A percentile compares a stretch with the other conserved stretches of the same genome.
Evolutionary conservation across 2,113 vertebrate genomes (phyloP).

Genomic region (Colistium nudipinnis): DNA sequence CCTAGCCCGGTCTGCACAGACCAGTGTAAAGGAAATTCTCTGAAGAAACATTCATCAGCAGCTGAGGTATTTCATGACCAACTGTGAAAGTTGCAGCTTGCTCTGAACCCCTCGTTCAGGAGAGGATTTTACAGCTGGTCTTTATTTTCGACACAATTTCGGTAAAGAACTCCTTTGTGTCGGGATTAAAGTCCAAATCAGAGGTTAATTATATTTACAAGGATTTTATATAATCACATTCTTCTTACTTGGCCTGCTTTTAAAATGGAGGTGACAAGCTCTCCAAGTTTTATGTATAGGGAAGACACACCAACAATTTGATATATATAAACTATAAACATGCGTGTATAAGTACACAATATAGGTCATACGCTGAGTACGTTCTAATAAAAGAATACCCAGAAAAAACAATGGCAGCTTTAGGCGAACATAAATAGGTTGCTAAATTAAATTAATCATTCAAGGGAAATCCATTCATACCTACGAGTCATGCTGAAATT

Average conservation of each 20-base stretch:
- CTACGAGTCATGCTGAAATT: slow-evolving; percentile 15
- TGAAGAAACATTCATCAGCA: slow-evolving; percentile 45
- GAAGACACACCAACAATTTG: not conserved
- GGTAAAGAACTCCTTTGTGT: slow-evolving; percentile 29
- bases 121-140: slow-evolving; percentile 53
- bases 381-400: slow-evolving; percentile 1
- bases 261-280: not conserved
- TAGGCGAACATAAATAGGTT: not conserved
- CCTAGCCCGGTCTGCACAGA: slow-evolving; percentile 12
- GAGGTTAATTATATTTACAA: not conserved
- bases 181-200: not conserved
- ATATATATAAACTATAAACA: not conserved
- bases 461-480: slow-evolving; percentile 9
- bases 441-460: slow-evolving; percentile 19
- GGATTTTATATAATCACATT: not conserved
- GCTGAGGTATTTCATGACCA: slow-evolving; percentile 70
- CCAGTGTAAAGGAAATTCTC: slow-evolving; percentile 38
- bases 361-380: not conserved
- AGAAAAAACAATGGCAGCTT: not conserved
- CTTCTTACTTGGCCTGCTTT: not conserved
- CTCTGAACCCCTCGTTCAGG: slow-evolving; percentile 40
- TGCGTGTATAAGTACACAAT: not conserved
- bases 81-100: slow-evolving; percentile 65
- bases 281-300: not conserved
- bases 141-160: slow-evolving; percentile 41